Percentiles rank a stretch among this genome's conserved stretches.
Evolutionary conservation across 2,888 invertebrate species (phyloP).

Genomic region (Stratiomys singularior): DNA sequence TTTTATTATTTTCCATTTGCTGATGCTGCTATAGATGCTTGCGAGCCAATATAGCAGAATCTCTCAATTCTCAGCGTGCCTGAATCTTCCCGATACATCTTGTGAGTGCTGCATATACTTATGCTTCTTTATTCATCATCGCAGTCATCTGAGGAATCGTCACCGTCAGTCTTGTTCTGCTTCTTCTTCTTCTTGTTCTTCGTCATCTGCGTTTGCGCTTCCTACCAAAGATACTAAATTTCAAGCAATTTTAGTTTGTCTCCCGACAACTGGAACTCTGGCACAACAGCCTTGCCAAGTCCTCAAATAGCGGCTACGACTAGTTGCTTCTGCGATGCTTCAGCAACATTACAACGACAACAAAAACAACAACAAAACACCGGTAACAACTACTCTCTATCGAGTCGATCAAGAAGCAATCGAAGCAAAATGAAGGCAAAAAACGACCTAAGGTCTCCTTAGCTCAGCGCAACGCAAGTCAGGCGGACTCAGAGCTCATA

Average conservation of each 20-base stretch:
- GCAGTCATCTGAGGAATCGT: too few relatives aligned
- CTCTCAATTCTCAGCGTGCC: slow-evolving; percentile 29
- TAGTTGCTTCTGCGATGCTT: not conserved
- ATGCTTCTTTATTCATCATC: not conserved
- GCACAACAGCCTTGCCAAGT: slow-evolving; percentile 10
- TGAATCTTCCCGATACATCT: slow-evolving; percentile 11
- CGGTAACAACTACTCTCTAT: not conserved
- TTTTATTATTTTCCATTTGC: not conserved
- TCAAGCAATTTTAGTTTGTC: not conserved
- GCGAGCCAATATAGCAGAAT: not conserved
- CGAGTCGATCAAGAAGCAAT: slow-evolving; percentile 1
- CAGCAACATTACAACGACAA: not conserved
- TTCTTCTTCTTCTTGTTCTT: slow-evolving; percentile 8
- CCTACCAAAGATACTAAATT: not conserved
- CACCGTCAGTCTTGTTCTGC: not conserved
- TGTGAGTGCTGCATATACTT: not conserved
- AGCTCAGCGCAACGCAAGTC: not conserved
- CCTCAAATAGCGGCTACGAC: not conserved
- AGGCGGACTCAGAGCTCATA: not conserved
- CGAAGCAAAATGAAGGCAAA: slow-evolving; percentile 26
- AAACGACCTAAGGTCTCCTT: slow-evolving; percentile 24
- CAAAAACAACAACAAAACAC: not conserved
- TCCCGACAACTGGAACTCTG: not conserved
- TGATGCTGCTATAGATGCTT: not conserved
- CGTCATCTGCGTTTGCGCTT: not conserved